Base-by-base conservation (phyloP, 2,888 invertebrate species). In the Eristalis tenax region DNA sequence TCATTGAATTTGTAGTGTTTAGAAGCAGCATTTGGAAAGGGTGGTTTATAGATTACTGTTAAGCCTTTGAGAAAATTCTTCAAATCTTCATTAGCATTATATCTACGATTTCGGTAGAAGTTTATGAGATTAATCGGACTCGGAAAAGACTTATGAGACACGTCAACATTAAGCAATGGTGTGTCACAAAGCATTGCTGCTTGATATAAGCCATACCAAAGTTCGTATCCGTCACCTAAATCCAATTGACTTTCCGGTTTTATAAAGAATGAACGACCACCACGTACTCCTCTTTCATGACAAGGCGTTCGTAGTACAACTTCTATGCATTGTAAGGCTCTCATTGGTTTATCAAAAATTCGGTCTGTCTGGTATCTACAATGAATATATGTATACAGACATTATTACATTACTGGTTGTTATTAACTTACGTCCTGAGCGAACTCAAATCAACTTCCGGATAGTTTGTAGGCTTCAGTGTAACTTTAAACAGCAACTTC, bases 121-220 rank as follows among this genome's bases (percentile, higher is more conserved):
- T 15, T 0, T 6, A 69, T 59, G n/a, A 87, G 57, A 11, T 83
- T 71, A 2, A 75, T 35, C 10, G 91, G 90, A 64, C 92, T 95
- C 0, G 97, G 96, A 90, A 97, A 97, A 0, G 96, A 96, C 92
- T 97, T 97, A 90, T 97, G 96, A 0, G 96, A 95, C 56, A 97
- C 97, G 93, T 99, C 99, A 78, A 99, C 96, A 92, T 99, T 99
- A 56, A 99, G 93, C 92, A 96, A 96, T 71, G 97, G 97, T 89
- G 95, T 95, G 95, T 97, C 97, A 13, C 98, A 98, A 73, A 99
- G 95, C 88, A 98, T 95, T 0, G 98, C 97, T 10, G 97, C 97
- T 93, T 99, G 98, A 93, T 97, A 99, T 0, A 98, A 95, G 5
- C 99, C 99, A 82, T 97, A 95, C 96, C 98, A 98, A 91, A 99